A percentile compares a stretch with the other conserved stretches of the same genome.
Conservation (phyloP, 2,888 invertebrate genomes). For the Erebia aethiops region DNA sequence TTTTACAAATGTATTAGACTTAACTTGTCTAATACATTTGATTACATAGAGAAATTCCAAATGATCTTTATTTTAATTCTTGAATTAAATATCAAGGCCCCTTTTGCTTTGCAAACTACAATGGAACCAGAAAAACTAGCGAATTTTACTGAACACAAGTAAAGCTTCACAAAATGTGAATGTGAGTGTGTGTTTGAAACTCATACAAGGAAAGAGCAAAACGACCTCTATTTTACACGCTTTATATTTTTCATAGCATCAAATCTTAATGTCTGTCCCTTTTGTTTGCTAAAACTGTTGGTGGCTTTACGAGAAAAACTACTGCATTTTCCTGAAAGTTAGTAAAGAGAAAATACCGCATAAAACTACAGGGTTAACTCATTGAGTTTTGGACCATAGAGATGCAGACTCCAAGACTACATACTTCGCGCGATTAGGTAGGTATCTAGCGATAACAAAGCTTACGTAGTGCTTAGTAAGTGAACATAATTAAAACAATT, state of each 20-base stretch:
- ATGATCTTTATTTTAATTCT: neutral
- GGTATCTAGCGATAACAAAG: neutral
- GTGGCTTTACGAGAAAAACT: constrained; percentile 6
- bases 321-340: constrained; percentile 19
- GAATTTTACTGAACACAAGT: neutral
- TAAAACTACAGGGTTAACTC: constrained; percentile 5
- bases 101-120: neutral
- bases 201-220: constrained; percentile 4
- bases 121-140: neutral
- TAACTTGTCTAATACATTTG: no score
- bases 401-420: neutral
- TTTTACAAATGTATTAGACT: no score
- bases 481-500: no score
- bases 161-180: neutral
- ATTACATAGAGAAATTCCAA: no score
- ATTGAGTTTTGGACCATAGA: neutral
- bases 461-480: no score
- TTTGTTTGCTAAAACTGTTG: constrained; percentile 3
- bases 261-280: neutral
- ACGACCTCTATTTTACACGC: neutral
- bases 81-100: neutral
- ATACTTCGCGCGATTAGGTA: no score
- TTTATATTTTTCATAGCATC: constrained; percentile 1
- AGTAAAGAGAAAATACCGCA: constrained; percentile 19
- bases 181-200: constrained; percentile 3